Evolutionary conservation across 2,888 invertebrate species (phyloP), one percentile per base, ranked within the genome.

Genomic region (Amblyteles armatorius): DNA sequence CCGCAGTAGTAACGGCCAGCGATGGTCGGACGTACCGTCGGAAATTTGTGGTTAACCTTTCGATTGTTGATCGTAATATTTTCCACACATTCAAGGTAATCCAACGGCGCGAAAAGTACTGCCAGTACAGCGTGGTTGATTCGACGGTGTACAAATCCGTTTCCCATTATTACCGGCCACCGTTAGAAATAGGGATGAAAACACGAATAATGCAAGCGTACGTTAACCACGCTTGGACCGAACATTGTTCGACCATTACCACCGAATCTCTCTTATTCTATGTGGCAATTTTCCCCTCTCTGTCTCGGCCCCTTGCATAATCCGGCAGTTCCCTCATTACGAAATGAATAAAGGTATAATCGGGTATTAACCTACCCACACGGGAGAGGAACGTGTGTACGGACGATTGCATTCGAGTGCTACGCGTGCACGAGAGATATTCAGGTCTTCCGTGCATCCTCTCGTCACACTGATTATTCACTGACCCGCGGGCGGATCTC

Each of bases 321-420:
- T 83, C 57, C 79, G 55, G 68, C 72, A 63, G 79, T 72, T 72
- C 82, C 72, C 83, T 87, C 85, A 87, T 87, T 85, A 85, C 73
- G 83, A 78, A 82, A 83, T 87, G 83, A 83, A 87, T 85, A 85
- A 87, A 83, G 78, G 82, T 84, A 33, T 63, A 86, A 87, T 84
- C 85, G 82, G 76, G 57, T 79, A 87, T 87, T 87, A 84, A 87
- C 84, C 82, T 79, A 76, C 79, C 48, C 67, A 74, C 60, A 72
- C 77, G 29, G 40, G 63, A 19, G 26, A 65, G 36, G 4, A 3
- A 5, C 50, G 29, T 33, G 33, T 44, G 48, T 33, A 48, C 50
- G 29, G n/a, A 36, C 65, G 19, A 65, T 33, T 52, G 74, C 63
- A 63, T 50, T 36, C 52, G 55, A 36, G 19, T 36, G 63, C 78